Base-by-base conservation (phyloP, 1,140 invertebrate species). In the Apocrypta bakeri region DNA sequence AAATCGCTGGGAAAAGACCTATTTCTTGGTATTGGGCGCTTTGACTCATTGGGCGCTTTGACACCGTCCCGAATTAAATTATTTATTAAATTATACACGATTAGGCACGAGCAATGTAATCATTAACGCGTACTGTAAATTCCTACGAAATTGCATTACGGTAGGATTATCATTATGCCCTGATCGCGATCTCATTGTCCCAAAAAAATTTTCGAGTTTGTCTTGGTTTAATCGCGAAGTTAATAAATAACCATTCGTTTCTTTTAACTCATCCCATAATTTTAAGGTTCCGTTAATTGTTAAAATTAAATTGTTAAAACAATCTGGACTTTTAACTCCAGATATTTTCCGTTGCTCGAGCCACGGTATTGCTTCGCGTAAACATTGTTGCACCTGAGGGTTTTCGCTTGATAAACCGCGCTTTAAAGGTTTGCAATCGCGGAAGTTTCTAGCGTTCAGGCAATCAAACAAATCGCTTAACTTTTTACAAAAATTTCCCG, bases 41-140 rank as follows among this genome's bases (percentile, higher is more conserved):
- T n/a, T n/a, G n/a, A n/a, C n/a, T n/a, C n/a, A n/a, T n/a, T n/a
- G n/a, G n/a, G n/a, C n/a, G n/a, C n/a, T n/a, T n/a, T n/a, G n/a
- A n/a, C n/a, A n/a, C n/a, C n/a, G n/a, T n/a, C n/a, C n/a, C n/a
- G n/a, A n/a, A n/a, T n/a, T n/a, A n/a, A n/a, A n/a, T n/a, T n/a
- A n/a, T n/a, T n/a, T n/a, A n/a, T n/a, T n/a, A n/a, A n/a, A n/a
- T n/a, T n/a, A n/a, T n/a, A n/a, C n/a, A n/a, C n/a, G n/a, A n/a
- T n/a, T n/a, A n/a, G 66, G 66, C 24, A 69, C 29, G 7, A 69
- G 14, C 21, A 75, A 75, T 0, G 42, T 75, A 6, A 63, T 31
- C 42, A 63, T 75, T 61, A 78, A 63, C 24, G 31, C 11, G 14
- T 78, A 78, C n/a, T 78, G 75, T 9, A 76, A 76, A 76, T 76